Evolutionary conservation across 2,797 vertebrate genomes (phyloP).

Genomic region (Thamnophis elegans): DNA sequence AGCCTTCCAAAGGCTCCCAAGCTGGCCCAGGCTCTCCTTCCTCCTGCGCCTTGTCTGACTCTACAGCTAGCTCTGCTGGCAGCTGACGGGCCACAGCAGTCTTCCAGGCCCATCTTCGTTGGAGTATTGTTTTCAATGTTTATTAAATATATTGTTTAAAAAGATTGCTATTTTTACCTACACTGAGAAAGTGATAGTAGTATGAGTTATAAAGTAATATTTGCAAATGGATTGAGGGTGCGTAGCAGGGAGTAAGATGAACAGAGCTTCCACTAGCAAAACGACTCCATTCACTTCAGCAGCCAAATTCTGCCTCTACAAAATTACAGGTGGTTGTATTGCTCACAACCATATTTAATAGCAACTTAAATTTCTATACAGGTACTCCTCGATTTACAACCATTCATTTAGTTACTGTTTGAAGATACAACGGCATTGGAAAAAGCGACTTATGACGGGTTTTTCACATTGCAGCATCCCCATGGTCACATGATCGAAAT

Average conservation of each 20-base stretch:
- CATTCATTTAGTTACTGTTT: no score
- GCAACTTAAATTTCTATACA: neutral
- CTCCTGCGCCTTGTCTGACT: no score
- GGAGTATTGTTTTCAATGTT: neutral
- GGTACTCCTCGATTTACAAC: no score
- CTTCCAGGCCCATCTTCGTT: neutral
- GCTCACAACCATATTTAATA: neutral
- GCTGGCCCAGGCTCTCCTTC: no score
- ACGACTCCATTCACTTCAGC: neutral
- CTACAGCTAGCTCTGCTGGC: no score
- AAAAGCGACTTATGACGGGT: no score
- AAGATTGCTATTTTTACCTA: neutral
- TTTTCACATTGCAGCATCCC: no score
- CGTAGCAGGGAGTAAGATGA: neutral
- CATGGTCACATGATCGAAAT: no score
- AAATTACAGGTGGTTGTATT: neutral
- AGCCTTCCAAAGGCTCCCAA: no score
- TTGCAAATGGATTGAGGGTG: neutral
- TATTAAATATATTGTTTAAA: neutral
- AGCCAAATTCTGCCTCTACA: neutral
- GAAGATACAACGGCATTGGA: no score
- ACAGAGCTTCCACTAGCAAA: neutral
- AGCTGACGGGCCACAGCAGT: no score
- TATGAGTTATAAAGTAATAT: neutral
- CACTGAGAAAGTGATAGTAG: neutral